Base-by-base conservation (phyloP, 2,888 invertebrate genomes). In the Drosophila meridiana region DNA sequence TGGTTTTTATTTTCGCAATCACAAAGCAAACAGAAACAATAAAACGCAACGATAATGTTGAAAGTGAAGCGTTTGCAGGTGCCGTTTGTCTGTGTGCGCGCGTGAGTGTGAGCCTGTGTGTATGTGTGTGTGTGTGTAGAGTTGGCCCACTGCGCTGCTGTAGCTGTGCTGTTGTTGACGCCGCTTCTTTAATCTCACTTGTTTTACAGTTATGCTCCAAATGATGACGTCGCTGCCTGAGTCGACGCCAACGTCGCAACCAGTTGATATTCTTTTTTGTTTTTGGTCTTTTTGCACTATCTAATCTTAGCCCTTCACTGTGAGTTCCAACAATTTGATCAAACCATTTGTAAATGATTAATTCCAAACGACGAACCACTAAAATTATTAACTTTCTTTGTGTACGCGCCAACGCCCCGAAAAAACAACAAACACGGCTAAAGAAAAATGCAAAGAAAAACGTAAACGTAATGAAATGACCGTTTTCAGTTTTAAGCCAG, bases 1-100 rank as follows among this genome's bases (percentile, higher is more conserved):
- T 64, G 61, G 65, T 57, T 68, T 69, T 69, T 67, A 48, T 86
- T 86, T 87, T 87, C 85, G 89, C 87, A 87, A 87, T 90, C 89
- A 71, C 70, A 70, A 82, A 77, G 80, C 82, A 82, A 89, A 87
- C 77, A 77, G 63, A 70, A 84, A 86, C 71, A 83, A 63, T 77
- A 64, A 72, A 86, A 83, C 84, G 82, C 89, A 87, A 87, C 87
- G 87, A 90, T 87, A 90, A 87, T 80, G 87, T 72, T 77, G 89
- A 90, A 90, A 89, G 89, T 87, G 90, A 86, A 90, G 87, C 78
- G 78, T 60, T 80, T 62, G 76, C 89, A 88, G 84, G 87, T 89
- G 80, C 52, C n/a, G 43, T 45, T 58, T 61, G 48, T 52, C n/a
- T 68, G 40, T 32, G 45, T 60, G 56, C 55, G 58, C 65, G 58